These are phyloP conservation scores for Tetramorium parvispinum DNA, from an alignment of 1,140 invertebrate genomes.

Conservation along the genomic window DNA sequence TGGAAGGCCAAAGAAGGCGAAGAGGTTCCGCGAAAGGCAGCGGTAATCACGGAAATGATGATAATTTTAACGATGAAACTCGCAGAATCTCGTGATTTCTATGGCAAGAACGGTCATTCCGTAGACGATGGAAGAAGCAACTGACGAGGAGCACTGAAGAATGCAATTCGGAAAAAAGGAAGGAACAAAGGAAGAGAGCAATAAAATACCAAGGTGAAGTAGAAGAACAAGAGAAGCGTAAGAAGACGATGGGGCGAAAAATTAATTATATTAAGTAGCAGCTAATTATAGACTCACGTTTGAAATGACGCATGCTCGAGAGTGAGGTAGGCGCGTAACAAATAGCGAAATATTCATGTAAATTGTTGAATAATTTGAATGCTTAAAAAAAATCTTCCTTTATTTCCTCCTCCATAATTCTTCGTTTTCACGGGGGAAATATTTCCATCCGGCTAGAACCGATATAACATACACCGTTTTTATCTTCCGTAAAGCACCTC, in stretches of 20 bases:
- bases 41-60: conserved; percentile 67
- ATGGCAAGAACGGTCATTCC: conserved; percentile 23
- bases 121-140: conserved; percentile 29
- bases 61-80: conserved; percentile 65
- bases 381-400: conserved; percentile 29
- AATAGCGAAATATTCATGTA: conserved; percentile 40
- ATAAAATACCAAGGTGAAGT: not conserved
- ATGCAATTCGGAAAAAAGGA: not conserved
- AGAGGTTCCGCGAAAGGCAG: conserved; percentile 49
- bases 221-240: not conserved
- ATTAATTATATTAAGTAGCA: conserved; percentile 76
- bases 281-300: conserved; percentile 66
- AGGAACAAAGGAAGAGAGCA: not conserved
- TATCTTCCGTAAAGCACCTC: conserved; percentile 10
- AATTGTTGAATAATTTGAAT: conserved; percentile 50
- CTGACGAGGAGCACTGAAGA: not conserved
- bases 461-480: conserved; percentile 13
- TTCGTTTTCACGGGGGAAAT: conserved; percentile 14
- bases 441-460: not conserved
- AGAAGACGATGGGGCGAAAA: conserved; percentile 52
- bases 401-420: conserved; percentile 5
- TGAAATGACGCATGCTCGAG: not conserved
- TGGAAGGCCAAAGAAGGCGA: conserved; percentile 22
- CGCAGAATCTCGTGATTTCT: conserved; percentile 36
- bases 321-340: not conserved